Evolutionary conservation across 1,140 invertebrate genomes (phyloP), one percentile per base, ranked within the genome.

Genomic region (Ectropis grisescens): DNA sequence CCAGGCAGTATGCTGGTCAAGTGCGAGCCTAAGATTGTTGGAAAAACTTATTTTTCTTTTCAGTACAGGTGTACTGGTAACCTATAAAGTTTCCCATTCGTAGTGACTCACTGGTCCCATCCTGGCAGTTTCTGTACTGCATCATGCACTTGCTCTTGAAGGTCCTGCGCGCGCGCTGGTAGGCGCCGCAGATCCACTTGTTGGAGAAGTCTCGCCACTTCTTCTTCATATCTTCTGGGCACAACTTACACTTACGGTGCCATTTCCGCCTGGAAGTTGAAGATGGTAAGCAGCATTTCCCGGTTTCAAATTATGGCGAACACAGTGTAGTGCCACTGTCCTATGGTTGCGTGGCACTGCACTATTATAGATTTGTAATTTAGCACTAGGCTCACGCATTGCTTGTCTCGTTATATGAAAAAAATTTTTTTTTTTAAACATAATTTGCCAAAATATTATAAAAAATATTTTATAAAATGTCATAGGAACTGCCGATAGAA

Each of bases 111-210:
- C 74, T 69, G 0, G 74, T 79, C 0, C 74, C 74, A 57, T 79
- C 74, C 46, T 79, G 65, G 23, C 74, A 79, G 49, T 76, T 79
- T 35, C 74, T 66, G 38, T 62, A 68, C 29, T 59, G 40, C 74
- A 79, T 79, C 74, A 79, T 79, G 37, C 74, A 79, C 0, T 38
- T 13, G 31, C 74, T 79, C 45, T 79, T 79, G 48, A 79, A 79
- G 0, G 49, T 33, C 7, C 74, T 37, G 24, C 71, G 26, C 0
- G 74, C 74, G 8, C 65, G 45, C 35, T 79, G 74, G 52, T 76
- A 79, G 0, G 26, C 59, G 0, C 60, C 70, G 23, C 74, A 79
- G 3, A 79, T 53, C 74, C 74, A 79, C 3, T 44, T 35, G 6
- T 75, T 71, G 3, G 29, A 37, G 0, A 37, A 47, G 25, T 75